A percentile compares a stretch with the other conserved stretches of the same genome.
phyloP scores from a whole-genome alignment of 2,797 vertebrate genomes.

The Typhlichthys eigenmanni region DNA sequence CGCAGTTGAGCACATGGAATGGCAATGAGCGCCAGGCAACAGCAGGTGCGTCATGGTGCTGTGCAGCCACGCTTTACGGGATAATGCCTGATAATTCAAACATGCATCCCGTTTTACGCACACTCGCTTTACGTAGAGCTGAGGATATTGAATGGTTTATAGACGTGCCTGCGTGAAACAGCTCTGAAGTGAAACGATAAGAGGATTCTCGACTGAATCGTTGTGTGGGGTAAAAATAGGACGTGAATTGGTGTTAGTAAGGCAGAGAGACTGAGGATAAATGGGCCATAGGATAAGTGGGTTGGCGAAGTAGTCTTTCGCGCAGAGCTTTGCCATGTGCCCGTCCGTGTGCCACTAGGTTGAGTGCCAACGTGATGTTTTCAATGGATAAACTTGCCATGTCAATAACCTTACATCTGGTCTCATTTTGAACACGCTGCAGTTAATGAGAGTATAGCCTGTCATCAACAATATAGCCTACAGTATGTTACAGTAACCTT shows the following conservation, averaged over 20 bases:
- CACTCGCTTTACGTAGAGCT: no score
- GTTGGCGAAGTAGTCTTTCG: background rate
- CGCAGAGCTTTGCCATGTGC: background rate
- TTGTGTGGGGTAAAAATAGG: conserved; percentile 52
- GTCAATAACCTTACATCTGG: no score
- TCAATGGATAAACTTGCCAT: no score
- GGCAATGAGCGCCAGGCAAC: conserved; percentile 30
- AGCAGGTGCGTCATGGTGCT: no score
- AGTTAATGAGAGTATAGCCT: background rate
- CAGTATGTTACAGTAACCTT: conserved; percentile 1
- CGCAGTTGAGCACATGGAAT: conserved; percentile 53
- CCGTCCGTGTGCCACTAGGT: background rate
- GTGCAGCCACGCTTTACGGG: no score
- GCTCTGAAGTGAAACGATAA: no score
- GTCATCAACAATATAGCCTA: conserved; percentile 3
- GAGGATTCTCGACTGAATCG: background rate
- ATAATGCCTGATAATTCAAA: no score
- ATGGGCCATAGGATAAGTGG: conserved; percentile 3
- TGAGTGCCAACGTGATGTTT: no score
- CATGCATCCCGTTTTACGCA: no score
- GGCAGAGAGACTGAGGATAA: conserved; percentile 25
- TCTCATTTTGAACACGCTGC: no score
- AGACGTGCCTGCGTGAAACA: no score
- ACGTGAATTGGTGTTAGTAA: conserved; percentile 58
- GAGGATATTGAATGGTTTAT: no score